These are phyloP conservation scores for Tinamus major DNA, from an alignment of 2,797 vertebrate species.

Conservation along the genomic window DNA sequence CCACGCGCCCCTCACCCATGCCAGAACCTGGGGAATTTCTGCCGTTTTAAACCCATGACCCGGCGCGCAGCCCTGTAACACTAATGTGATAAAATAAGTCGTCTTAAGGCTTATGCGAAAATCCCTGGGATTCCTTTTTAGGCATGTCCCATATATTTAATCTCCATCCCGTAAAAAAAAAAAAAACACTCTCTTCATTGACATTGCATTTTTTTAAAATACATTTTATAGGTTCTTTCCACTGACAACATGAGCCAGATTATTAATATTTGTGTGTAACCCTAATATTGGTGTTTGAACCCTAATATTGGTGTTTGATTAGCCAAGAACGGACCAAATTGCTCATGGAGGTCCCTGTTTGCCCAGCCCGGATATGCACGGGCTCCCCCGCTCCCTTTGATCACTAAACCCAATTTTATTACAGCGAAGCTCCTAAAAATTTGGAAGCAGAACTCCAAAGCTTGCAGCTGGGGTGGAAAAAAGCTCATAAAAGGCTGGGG, in stretches of 20 bases:
- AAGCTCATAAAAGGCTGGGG: not conserved
- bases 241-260: not conserved
- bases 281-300: not conserved
- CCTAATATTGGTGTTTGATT: not conserved
- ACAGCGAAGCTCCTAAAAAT: not conserved
- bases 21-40: too few species aligned
- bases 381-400: constrained; percentile 42
- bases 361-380: not conserved
- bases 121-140: not conserved
- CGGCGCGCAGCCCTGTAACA: too few species aligned
- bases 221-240: not conserved
- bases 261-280: not conserved
- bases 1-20: too few species aligned
- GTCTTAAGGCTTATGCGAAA: constrained; percentile 61
- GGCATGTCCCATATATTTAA: constrained; percentile 8
- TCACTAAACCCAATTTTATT: constrained; percentile 64
- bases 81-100: not conserved
- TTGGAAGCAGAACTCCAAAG: not conserved
- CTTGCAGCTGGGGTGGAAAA: not conserved
- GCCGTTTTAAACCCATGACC: too few species aligned
- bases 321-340: not conserved
- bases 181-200: not conserved
- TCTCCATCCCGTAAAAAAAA: not conserved
- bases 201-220: not conserved
- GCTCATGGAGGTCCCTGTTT: not conserved